Evolutionary conservation across 2,888 invertebrate genomes (phyloP), one percentile per base, ranked within the genome.

Genomic region (Imbricaverruca yamaguchii): DNA sequence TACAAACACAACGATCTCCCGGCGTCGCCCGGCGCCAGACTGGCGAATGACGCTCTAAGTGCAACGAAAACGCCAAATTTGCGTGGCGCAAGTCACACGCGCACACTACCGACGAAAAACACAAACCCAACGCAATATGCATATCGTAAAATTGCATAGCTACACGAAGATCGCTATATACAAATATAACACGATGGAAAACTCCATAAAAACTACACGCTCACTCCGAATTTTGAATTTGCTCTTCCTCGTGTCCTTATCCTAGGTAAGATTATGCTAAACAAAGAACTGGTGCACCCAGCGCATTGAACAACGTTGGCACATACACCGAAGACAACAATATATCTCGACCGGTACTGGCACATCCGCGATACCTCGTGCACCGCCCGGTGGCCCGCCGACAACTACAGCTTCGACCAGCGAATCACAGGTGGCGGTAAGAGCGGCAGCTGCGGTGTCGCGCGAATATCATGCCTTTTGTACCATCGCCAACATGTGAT

Each of bases 251-350:
- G 9, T 21, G 74, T 21, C 39, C 69, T 69, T 69, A 69, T 23
- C 69, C 23, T 69, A 69, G 6, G 23, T 69, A 69, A 61, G 69
- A 15, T 39, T 69, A 25, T 69, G 39, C 69, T 69, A 69, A 69
- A 69, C 69, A 39, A 69, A 69, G 69, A 23, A 74, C 55, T 55
- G 55, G 15, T 74, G 53, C 55, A 53, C 74, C 21, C 74, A 53
- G 9, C 55, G 55, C 18, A 74, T 74, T 55, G 55, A 55, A 74
- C 55, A 74, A 74, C 74, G 74, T 74, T 74, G 74, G 74, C 74
- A 74, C 74, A 74, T 74, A 74, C 74, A 74, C 74, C 74, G 74
- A 74, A 74, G 74, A 74, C 74, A 74, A 74, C 74, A 74, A 74
- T 55, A 74, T 65, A 74, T 74, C 18, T n/a, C 55, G 39, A 53